Percentiles rank a stretch among this genome's conserved stretches.
phyloP scores from a whole-genome alignment of 2,888 invertebrate genomes.

The Charanyca ferruginea region DNA sequence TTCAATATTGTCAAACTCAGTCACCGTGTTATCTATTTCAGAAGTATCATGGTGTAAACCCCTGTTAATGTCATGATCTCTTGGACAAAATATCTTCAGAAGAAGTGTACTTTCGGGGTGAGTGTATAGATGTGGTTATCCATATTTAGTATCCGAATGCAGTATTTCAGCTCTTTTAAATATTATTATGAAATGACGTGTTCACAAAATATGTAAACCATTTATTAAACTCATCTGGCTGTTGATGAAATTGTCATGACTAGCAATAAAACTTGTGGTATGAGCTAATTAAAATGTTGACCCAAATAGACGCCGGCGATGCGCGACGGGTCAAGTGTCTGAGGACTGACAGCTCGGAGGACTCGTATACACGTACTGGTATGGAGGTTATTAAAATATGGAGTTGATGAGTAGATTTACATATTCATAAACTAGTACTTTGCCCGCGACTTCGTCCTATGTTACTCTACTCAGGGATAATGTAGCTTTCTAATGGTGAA shows the following conservation, averaged over 20 bases:
- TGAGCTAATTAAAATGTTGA: conserved; percentile 72
- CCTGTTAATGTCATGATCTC: no score
- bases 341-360: conserved; percentile 46
- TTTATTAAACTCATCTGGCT: conserved; percentile 9
- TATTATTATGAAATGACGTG: neutral
- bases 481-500: no score
- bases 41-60: no score
- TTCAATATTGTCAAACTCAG: no score
- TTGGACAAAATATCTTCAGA: no score
- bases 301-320: conserved; percentile 61
- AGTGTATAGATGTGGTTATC: no score
- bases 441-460: no score
- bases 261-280: conserved; percentile 54
- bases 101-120: no score
- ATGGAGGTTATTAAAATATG: conserved; percentile 7
- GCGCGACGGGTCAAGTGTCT: conserved; percentile 67
- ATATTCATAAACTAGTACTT: no score
- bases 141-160: no score
- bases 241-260: conserved; percentile 47
- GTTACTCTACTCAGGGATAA: no score
- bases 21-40: no score
- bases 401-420: conserved; percentile 1
- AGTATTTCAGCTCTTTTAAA: neutral
- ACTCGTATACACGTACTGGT: conserved; percentile 28
- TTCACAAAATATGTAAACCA: conserved; percentile 17